A percentile compares a stretch with the other conserved stretches of the same genome.
These are phyloP conservation scores for Alauda arvensis DNA, from an alignment of 2,797 vertebrate species.

Conservation along the genomic window DNA sequence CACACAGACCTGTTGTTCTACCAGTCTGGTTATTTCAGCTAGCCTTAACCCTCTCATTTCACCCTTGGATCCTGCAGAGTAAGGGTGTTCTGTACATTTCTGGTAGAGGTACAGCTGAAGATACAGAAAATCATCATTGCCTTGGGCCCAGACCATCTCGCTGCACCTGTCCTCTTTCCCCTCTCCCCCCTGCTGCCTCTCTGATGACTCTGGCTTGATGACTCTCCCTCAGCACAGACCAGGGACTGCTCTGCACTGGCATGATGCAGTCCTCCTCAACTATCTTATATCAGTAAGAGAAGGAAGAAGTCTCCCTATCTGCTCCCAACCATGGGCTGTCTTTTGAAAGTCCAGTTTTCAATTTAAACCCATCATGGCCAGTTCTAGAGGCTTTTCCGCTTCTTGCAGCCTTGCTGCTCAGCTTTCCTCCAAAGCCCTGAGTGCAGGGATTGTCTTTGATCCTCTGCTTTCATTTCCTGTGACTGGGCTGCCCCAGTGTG, in stretches of 20 bases:
- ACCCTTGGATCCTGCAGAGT: neutral
- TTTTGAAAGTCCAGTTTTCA: neutral
- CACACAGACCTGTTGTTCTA: conserved; percentile 22
- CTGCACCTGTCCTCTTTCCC: neutral
- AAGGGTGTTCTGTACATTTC: neutral
- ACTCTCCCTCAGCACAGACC: neutral
- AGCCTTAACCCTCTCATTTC: conserved; percentile 4
- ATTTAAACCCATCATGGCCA: neutral
- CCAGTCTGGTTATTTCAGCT: conserved; percentile 12
- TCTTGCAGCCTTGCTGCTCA: neutral
- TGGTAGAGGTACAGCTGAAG: neutral
- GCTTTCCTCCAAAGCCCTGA: neutral
- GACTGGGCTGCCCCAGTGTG: neutral
- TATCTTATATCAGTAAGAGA: neutral
- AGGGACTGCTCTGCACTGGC: neutral
- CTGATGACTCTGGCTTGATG: neutral
- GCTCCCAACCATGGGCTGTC: neutral
- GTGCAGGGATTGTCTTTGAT: neutral
- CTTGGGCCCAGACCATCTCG: rapidly evolving
- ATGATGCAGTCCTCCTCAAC: neutral
- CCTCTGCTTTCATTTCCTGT: neutral
- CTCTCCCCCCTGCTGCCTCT: neutral
- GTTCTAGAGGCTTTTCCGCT: neutral
- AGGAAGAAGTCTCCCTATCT: neutral
- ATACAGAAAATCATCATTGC: neutral